Evolutionary conservation across 2,797 vertebrate genomes (phyloP).

Genomic region (Hemitrygon akajei): DNA sequence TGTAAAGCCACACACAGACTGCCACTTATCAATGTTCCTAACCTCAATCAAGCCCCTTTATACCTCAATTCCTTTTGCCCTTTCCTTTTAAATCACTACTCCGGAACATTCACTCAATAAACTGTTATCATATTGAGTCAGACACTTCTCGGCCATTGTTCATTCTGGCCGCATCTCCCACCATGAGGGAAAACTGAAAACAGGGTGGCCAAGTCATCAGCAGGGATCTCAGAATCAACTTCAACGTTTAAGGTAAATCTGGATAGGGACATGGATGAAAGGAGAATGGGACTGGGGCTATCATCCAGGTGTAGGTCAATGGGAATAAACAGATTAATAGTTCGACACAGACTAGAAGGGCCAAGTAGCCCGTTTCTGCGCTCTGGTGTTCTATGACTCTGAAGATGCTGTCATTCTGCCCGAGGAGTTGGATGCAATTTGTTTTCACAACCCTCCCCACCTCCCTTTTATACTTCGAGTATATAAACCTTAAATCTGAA

Average conservation of each 20-base stretch:
- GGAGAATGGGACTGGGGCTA: no score
- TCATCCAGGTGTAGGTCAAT: no score
- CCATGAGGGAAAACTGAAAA: not conserved
- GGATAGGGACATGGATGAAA: no score
- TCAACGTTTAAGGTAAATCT: no score
- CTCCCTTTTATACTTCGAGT: not conserved
- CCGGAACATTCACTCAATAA: not conserved
- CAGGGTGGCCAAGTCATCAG: not conserved
- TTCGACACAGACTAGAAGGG: no score
- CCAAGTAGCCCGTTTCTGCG: no score
- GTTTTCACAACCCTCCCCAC: not conserved
- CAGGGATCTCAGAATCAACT: not conserved
- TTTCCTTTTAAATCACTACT: not conserved
- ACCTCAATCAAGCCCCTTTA: not conserved
- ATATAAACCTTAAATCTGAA: constrained; percentile 31
- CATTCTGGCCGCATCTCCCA: constrained; percentile 2
- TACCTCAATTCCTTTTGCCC: not conserved
- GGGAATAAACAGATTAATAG: no score
- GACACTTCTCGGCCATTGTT: not conserved
- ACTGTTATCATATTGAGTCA: not conserved
- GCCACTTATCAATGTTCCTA: not conserved
- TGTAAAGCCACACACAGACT: not conserved
- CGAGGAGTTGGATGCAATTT: constrained; percentile 21
- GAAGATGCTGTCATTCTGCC: constrained; percentile 10
- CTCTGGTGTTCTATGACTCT: not conserved